phyloP scores from a whole-genome alignment of 2,888 invertebrate genomes.

The Flexamia atlantica region DNA sequence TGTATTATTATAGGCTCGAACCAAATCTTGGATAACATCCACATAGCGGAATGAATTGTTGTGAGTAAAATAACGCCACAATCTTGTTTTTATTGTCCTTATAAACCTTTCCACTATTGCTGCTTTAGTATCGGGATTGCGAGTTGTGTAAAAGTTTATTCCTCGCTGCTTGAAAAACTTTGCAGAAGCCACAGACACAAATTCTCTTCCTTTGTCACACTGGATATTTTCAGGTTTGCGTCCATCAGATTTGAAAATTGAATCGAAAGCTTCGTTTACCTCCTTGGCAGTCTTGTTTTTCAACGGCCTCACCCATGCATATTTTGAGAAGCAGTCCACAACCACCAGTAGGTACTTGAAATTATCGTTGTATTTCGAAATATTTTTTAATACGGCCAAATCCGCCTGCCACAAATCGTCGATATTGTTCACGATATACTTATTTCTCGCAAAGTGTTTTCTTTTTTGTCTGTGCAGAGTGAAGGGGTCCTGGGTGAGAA shows the following conservation, averaged over 20 bases:
- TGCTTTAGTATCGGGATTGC: constrained; percentile 71
- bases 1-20: constrained; percentile 69
- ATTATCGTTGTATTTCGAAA: constrained; percentile 21
- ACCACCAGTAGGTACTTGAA: background rate
- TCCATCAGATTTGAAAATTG: background rate
- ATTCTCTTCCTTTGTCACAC: constrained; percentile 18
- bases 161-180: constrained; percentile 63
- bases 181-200: background rate
- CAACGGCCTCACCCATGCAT: background rate
- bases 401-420: constrained; percentile 18
- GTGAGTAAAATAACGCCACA: constrained; percentile 70
- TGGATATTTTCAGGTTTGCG: background rate
- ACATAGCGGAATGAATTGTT: constrained; percentile 69
- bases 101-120: constrained; percentile 71
- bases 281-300: constrained; percentile 16
- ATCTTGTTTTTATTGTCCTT: constrained; percentile 70
- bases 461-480: background rate
- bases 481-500: constrained; percentile 18
- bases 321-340: background rate
- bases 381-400: background rate
- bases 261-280: constrained; percentile 42
- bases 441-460: background rate
- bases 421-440: constrained; percentile 18
- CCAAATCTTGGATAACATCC: constrained; percentile 69
- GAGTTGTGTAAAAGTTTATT: constrained; percentile 67